Base-by-base conservation (phyloP, 1,140 invertebrate species). In the Cydia amplana region DNA sequence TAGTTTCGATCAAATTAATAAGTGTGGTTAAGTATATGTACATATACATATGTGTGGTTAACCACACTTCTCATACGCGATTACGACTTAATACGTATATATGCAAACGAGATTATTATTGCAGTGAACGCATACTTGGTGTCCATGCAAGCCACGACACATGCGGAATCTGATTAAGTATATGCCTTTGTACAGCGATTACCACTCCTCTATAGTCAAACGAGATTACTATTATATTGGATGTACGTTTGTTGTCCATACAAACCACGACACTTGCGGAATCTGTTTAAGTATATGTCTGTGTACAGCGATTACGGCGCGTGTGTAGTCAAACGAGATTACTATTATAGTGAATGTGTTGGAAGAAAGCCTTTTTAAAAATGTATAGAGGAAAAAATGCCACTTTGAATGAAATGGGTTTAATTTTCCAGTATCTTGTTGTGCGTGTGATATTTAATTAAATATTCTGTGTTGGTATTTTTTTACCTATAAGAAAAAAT, bases 301-400 rank as follows among this genome's bases (percentile, higher is more conserved):
- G 20, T 60, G 7, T 1, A 10, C 55, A 60, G 20, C 55, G 55
- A 60, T 60, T 60, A 60, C 55, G 55, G 4, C 20, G 55, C 55
- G 55, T 60, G 55, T 60, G 55, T 60, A 60, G 55, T 23, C 55
- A 60, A 60, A 60, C 55, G 55, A 60, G 55, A 60, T 60, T 60
- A 60, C 55, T 23, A 60, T 60, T 60, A 60, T 60, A 60, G 20
- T 60, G 55, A 23, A 23, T 60, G 20, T n/a, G 55, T 20, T 60
- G 20, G 55, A 60, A 23, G 55, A 60, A 60, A 60, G 55, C 55
- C 55, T 60, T 60, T 55, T 60, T 60, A 60, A 60, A 23, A 60
- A 60, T 60, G 55, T 60, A 60, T 60, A 10, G 18, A 60, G n/a
- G 16, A 16, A 60, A 60, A 23, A 60, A 12, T 23, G 55, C n/a